Evolutionary conservation across 2,888 invertebrate genomes (phyloP), one percentile per base, ranked within the genome.

Genomic region (Oithona nana): DNA sequence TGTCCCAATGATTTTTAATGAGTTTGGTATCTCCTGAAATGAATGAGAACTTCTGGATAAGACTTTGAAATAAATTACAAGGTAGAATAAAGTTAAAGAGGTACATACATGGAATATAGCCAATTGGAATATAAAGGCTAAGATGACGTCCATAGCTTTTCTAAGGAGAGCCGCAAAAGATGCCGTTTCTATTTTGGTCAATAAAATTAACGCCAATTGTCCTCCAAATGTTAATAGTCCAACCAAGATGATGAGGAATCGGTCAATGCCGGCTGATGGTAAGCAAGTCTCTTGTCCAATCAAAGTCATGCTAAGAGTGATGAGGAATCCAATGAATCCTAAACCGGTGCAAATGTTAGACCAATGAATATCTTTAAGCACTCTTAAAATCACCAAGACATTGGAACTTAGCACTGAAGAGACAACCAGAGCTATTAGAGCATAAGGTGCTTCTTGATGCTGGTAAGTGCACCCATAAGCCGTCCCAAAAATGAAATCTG

Each of bases 91-190:
- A 20, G 20, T 20, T 49, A 3, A 4, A 22, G 50, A 2, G n/a
- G 3, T 2, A n/a, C 54, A 24, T 54, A 54, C 54, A 26, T 54
- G 22, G 26, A 54, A 54, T 16, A 54, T 54, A 16, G 54, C 11
- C 3, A 54, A 24, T 54, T 54, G 54, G 13, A 54, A 26, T 20
- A 54, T 13, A 11, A 54, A 54, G 20, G 54, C 22, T 3, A 54
- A 54, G 26, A 54, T 16, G 54, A 54, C 26, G 26, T 54, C 54
- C 20, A 54, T 24, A 26, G 54, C 54, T 54, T 54, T 54, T 26
- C 54, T 20, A 20, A 54, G 26, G 16, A 54, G 16, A 2, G 54
- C 22, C 20, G 54, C 26, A 24, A 26, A 16, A 24, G 24, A 20
- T 16, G 54, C 54, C 20, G 24, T 26, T 54, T 54, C 54, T 16